phyloP scores from a whole-genome alignment of 2,888 invertebrate species.

The Melinaea marsaeus region DNA sequence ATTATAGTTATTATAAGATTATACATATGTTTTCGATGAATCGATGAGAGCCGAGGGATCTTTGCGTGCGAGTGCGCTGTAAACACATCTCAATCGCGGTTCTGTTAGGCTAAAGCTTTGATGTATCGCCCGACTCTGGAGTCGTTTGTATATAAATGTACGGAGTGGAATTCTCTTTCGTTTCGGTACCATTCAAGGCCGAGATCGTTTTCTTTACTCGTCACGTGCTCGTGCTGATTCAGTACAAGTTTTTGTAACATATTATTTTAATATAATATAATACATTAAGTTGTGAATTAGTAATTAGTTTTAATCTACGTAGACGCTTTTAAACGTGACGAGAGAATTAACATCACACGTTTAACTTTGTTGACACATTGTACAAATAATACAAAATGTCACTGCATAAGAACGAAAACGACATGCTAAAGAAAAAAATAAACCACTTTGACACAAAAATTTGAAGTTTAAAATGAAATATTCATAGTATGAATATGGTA shows the following conservation, averaged over 20 bases:
- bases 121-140: constrained; percentile 38
- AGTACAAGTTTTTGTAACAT: no score
- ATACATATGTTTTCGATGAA: no score
- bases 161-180: constrained; percentile 36
- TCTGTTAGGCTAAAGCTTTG: constrained; percentile 48
- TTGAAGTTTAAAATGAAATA: background rate
- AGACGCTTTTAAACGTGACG: background rate
- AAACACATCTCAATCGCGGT: constrained; percentile 19
- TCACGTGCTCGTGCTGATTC: constrained; percentile 22
- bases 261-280: background rate
- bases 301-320: background rate
- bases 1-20: no score
- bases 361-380: background rate
- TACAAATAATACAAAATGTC: no score
- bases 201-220: constrained; percentile 28
- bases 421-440: no score
- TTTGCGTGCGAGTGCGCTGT: constrained; percentile 39
- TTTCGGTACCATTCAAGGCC: constrained; percentile 36
- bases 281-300: background rate
- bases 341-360: background rate
- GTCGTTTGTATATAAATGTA: constrained; percentile 26
- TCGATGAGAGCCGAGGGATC: constrained; percentile 37
- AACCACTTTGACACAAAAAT: background rate
- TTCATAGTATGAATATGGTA: constrained; percentile 19
- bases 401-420: no score